Conservation (phyloP, 2,888 invertebrate genomes). For the Morpho deidamia region DNA sequence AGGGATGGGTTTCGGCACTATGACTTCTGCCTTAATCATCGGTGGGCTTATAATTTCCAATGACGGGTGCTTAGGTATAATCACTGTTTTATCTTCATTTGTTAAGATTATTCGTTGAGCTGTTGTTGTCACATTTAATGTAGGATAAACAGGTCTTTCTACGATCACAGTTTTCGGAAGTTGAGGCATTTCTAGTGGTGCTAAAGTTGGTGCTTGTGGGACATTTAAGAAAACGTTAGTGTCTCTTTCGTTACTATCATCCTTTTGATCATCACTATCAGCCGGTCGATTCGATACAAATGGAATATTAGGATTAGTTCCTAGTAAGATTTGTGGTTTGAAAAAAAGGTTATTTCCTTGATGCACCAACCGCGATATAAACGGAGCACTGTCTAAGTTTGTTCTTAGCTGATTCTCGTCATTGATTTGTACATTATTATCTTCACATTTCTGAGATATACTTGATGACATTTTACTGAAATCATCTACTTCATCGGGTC, state of each 20-base stretch:
- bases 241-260: background rate
- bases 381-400: slow-evolving; percentile 21
- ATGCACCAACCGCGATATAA: slow-evolving; percentile 30
- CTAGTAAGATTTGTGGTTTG: slow-evolving; percentile 31
- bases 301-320: slow-evolving; percentile 1
- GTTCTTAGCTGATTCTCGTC: background rate
- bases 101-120: background rate
- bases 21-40: background rate
- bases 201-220: slow-evolving; percentile 9
- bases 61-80: slow-evolving; percentile 12
- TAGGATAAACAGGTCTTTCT: background rate
- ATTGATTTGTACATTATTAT: background rate
- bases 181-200: slow-evolving; percentile 5
- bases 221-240: background rate
- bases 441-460: background rate
- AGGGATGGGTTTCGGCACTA: slow-evolving; percentile 4
- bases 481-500: slow-evolving; percentile 9
- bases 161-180: slow-evolving; percentile 7
- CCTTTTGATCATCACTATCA: too few relatives aligned
- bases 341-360: slow-evolving; percentile 43
- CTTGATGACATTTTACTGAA: slow-evolving; percentile 8
- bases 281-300: background rate
- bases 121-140: background rate
- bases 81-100: slow-evolving; percentile 1
- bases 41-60: slow-evolving; percentile 26